These are phyloP conservation scores for Caracal caracal DNA, from an alignment of 2,113 vertebrate genomes.

Conservation along the genomic window DNA sequence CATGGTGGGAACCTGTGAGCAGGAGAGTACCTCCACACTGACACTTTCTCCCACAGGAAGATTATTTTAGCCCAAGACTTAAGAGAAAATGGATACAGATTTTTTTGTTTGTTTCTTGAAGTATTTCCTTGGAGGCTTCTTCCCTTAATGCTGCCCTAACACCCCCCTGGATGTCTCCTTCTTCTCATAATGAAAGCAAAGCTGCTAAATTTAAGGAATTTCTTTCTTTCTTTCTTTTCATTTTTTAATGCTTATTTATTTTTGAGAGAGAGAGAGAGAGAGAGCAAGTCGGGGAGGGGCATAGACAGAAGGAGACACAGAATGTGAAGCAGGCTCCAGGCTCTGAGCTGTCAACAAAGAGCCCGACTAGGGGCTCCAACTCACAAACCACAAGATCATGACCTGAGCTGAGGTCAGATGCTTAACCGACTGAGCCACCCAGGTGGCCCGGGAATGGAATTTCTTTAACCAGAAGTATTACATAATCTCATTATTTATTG, in stretches of 20 bases:
- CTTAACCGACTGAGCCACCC: no score
- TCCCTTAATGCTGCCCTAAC: not conserved
- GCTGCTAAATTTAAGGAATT: not conserved
- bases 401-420: no score
- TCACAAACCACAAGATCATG: no score
- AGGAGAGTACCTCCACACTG: conserved; percentile 7
- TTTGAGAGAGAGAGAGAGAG: no score
- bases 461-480: not conserved
- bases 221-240: not conserved
- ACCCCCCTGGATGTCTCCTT: not conserved
- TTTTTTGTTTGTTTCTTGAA: not conserved
- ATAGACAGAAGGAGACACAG: no score
- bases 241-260: not conserved
- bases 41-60: conserved; percentile 56
- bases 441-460: not conserved
- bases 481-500: conserved; percentile 65
- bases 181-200: conserved; percentile 50
- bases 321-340: no score
- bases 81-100: conserved; percentile 29
- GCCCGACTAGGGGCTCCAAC: no score
- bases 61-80: conserved; percentile 9
- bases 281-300: no score
- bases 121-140: conserved; percentile 46
- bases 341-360: no score
- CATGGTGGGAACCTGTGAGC: not conserved